phyloP scores from a whole-genome alignment of 2,113 vertebrate genomes.

The Recurvirostra avosetta region DNA sequence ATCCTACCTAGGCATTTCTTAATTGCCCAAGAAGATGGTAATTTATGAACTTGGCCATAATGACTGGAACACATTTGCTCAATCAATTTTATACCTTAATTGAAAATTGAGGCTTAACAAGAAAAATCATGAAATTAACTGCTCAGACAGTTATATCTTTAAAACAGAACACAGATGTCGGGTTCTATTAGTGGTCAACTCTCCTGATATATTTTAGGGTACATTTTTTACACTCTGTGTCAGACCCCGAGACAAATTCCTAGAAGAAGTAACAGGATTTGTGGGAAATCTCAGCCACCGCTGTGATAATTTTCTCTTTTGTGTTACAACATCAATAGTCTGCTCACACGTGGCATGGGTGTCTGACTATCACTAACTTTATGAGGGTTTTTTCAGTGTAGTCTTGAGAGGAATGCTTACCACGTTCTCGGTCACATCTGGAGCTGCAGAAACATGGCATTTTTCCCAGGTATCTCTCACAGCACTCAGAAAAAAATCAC shows the following conservation, averaged over 20 bases:
- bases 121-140: slow-evolving; percentile 40
- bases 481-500: background rate
- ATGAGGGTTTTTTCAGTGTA: background rate
- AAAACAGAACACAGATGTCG: background rate
- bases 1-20: slow-evolving; percentile 63
- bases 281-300: background rate
- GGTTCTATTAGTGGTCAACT: slow-evolving; percentile 22
- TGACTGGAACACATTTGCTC: slow-evolving; percentile 49
- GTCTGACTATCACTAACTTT: background rate
- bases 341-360: background rate
- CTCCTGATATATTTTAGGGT: background rate
- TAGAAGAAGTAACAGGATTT: background rate
- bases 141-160: background rate
- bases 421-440: background rate
- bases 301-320: background rate
- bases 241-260: background rate
- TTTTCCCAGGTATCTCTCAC: background rate
- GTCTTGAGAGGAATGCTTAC: background rate
- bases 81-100: slow-evolving; percentile 52
- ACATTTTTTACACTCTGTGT: background rate
- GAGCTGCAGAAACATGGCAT: background rate
- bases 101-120: slow-evolving; percentile 45
- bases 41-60: slow-evolving; percentile 67
- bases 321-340: background rate
- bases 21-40: slow-evolving; percentile 66